Base-by-base conservation (phyloP, 2,888 invertebrate species). In the Latrodectus elegans region DNA sequence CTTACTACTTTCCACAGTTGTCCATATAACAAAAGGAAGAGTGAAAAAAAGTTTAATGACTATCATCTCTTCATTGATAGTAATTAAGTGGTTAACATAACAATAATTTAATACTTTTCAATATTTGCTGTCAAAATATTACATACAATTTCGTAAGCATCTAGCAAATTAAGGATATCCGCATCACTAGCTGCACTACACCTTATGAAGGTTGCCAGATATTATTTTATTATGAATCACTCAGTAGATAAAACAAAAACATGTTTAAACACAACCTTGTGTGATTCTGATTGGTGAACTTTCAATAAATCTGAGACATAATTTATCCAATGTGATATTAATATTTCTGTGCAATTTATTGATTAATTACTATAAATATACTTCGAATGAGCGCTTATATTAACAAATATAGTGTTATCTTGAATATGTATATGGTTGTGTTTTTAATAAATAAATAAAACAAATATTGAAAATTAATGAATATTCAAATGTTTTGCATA, bases 131-230 rank as follows among this genome's bases (percentile, higher is more conserved):
- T 87, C 77, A 87, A 87, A 87, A 82, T 73, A 64, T 60, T 78
- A 51, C 77, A 82, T 78, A 38, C 52, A 87, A 82, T 82, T 87
- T 87, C 67, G 82, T 82, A 87, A 82, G n/a, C 60, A 60, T 60
- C 60, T n/a, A 60, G 77, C 77, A 87, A 87, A 87, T 87, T 87
- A 87, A 87, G 87, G 87, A 87, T 87, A 87, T 87, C 87, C 87
- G 87, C 87, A 87, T 82, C 87, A 87, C 82, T 87, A 87, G 64
- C 86, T 86, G 87, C 82, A 82, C 87, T 87, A 87, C 87, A 87
- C 87, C 87, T 87, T 87, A 67, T 73, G 72, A 73, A 77, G 87
- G 87, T 87, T 82, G 82, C 87, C 77, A 87, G 82, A 77, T 77
- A 52, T 67, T 65, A 67, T 67, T 67, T 67, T 49, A 60, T 3